Percentiles rank a stretch among this genome's conserved stretches.
Conservation (phyloP, 2,888 invertebrate genomes). For the Papilio protenor region DNA sequence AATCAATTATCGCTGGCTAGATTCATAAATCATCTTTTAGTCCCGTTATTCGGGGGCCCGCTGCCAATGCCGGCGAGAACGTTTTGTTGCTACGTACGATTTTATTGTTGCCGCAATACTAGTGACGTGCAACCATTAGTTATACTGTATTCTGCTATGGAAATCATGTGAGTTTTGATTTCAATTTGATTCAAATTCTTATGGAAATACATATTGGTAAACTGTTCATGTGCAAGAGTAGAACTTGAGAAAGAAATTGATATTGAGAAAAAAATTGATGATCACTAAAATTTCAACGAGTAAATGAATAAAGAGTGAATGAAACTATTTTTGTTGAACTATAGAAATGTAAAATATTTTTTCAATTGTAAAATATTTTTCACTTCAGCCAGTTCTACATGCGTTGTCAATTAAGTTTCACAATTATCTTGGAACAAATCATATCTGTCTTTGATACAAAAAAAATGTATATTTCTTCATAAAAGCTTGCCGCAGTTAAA, state of each 20-base stretch:
- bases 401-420: background rate
- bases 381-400: background rate
- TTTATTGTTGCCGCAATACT: conserved; percentile 38
- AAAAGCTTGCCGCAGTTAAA: background rate
- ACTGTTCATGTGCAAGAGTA: background rate
- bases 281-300: too few relatives aligned
- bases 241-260: too few relatives aligned
- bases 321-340: too few relatives aligned
- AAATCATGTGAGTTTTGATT: conserved; percentile 6
- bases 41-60: conserved; percentile 32
- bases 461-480: background rate
- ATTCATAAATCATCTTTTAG: conserved; percentile 61
- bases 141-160: conserved; percentile 25
- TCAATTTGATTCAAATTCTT: background rate
- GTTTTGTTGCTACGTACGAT: conserved; percentile 38
- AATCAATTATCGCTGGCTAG: conserved; percentile 62
- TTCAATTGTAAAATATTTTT: too few relatives aligned
- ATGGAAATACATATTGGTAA: background rate
- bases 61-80: conserved; percentile 31
- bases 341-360: too few relatives aligned
- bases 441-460: too few relatives aligned
- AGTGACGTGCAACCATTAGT: conserved; percentile 26
- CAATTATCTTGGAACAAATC: too few relatives aligned
- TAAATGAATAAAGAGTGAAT: too few relatives aligned
- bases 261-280: too few relatives aligned